Conservation (phyloP, 1,140 invertebrate species). For the Homarus americanus region DNA sequence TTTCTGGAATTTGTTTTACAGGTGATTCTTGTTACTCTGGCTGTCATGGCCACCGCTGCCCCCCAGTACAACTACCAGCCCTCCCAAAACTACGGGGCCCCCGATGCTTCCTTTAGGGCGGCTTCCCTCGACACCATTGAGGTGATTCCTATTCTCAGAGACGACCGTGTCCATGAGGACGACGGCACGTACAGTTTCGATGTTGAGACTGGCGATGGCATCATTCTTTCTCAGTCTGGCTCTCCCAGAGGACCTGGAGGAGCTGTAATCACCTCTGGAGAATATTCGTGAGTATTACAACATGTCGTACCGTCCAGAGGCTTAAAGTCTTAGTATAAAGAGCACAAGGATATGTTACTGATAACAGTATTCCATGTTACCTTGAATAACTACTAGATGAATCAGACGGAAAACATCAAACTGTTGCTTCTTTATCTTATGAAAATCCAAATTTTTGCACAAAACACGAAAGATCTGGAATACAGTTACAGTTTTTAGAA, state of each 20-base stretch:
- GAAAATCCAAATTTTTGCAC: too few relatives aligned
- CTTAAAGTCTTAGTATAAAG: not conserved
- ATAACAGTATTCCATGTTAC: not conserved
- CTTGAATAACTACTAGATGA: not conserved
- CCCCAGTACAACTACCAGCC: too few relatives aligned
- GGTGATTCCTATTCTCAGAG: not conserved
- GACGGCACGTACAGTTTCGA: constrained; percentile 23
- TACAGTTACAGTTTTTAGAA: too few relatives aligned
- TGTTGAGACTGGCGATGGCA: constrained; percentile 37
- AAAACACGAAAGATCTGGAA: too few relatives aligned
- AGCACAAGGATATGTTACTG: not conserved
- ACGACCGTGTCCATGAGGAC: constrained; percentile 2
- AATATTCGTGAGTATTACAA: not conserved
- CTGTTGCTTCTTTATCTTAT: too few relatives aligned
- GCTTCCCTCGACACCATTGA: not conserved
- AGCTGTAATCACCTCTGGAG: not conserved
- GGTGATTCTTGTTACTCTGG: not conserved
- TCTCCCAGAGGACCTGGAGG: not conserved
- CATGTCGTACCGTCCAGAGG: too few relatives aligned
- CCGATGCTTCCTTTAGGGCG: too few relatives aligned
- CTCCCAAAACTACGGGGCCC: too few relatives aligned
- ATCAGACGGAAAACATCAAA: too few relatives aligned
- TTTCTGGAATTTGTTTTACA: not conserved
- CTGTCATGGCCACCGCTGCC: not conserved
- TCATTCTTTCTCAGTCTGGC: not conserved